Conservation (phyloP, 92 coral and sea anemone genomes). For the Galaxea fascicularis region DNA sequence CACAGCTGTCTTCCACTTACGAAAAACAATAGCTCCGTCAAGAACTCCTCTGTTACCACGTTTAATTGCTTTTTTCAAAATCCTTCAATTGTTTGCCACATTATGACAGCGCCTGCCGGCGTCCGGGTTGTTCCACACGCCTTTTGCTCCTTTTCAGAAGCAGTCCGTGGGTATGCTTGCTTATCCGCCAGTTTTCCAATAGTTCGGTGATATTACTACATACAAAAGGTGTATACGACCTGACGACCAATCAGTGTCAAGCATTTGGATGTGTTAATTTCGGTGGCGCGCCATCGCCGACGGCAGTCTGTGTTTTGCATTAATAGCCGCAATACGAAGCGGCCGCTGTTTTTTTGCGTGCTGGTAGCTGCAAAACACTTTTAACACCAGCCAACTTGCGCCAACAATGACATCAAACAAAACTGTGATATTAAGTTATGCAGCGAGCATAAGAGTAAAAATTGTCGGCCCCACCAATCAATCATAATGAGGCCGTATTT, state of each 20-base stretch:
- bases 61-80: not conserved
- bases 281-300: not conserved
- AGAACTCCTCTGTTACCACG: not conserved
- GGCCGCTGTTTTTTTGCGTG: not conserved
- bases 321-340: not conserved
- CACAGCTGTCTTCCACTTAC: not conserved
- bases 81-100: conserved; percentile 16
- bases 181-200: not conserved
- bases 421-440: not conserved
- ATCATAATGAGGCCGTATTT: not conserved
- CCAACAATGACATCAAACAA: not conserved
- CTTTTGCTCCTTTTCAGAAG: not conserved
- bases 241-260: not conserved
- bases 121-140: not conserved
- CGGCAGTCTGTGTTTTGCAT: not conserved
- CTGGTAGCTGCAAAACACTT: not conserved
- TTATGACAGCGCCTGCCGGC: conserved; percentile 14
- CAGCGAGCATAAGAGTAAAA: not conserved
- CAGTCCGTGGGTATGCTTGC: not conserved
- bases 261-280: not conserved
- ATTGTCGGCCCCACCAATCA: not conserved
- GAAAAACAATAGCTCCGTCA: conserved; percentile 2
- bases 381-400: not conserved
- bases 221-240: not conserved
- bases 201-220: not conserved